These are phyloP conservation scores for Drosophila nigricruria DNA, from an alignment of 2,888 invertebrate genomes.

Conservation along the genomic window DNA sequence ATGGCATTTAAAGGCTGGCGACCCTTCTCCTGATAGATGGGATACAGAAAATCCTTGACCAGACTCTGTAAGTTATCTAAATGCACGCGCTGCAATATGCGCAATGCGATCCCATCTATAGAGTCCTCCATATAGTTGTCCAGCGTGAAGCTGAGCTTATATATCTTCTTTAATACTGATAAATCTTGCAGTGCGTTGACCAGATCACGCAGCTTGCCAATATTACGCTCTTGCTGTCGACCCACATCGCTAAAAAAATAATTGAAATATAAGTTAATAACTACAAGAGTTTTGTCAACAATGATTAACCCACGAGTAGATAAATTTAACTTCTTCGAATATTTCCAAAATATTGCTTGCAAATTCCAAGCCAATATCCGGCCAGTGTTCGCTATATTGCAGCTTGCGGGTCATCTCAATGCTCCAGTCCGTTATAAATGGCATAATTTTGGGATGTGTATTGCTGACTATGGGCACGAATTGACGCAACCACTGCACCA, in stretches of 20 bases:
- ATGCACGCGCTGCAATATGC: conserved; percentile 83
- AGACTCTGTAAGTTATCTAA: conserved; percentile 82
- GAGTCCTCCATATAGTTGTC: conserved; percentile 84
- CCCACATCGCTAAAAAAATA: conserved; percentile 77
- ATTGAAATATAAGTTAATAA: not conserved
- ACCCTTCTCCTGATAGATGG: conserved; percentile 84
- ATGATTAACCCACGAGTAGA: conserved; percentile 78
- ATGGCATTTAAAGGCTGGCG: conserved; percentile 79
- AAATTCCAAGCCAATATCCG: conserved; percentile 85
- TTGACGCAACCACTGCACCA: conserved; percentile 84
- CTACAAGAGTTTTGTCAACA: not conserved
- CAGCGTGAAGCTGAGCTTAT: conserved; percentile 83
- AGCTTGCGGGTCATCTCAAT: conserved; percentile 82
- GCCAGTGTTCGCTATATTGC: conserved; percentile 84
- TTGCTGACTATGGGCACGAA: conserved; percentile 83
- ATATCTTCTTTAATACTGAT: conserved; percentile 82
- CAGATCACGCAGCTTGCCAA: conserved; percentile 79
- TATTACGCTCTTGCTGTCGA: conserved; percentile 83
- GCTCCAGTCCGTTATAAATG: conserved; percentile 83
- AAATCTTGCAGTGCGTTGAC: conserved; percentile 83
- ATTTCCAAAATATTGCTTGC: conserved; percentile 82
- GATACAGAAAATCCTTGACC: conserved; percentile 84
- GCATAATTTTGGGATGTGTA: conserved; percentile 83
- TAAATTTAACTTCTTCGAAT: conserved; percentile 82
- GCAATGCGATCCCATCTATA: conserved; percentile 83